Evolutionary conservation across 2,113 vertebrate species (phyloP).

Genomic region (Emydura subglobosa): DNA sequence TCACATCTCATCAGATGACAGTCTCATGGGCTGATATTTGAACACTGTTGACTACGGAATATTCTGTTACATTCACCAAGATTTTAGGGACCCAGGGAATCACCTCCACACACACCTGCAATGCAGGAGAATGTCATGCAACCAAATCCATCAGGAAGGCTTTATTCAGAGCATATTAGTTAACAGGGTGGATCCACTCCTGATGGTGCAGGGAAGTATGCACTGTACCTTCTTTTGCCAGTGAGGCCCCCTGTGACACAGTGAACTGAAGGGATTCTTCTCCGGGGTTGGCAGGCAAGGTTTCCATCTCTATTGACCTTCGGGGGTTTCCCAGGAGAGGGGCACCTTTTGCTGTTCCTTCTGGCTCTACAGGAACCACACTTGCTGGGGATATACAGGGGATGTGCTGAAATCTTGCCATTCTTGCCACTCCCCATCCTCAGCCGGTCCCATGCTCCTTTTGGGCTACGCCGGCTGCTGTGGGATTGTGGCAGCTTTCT

Average conservation of each 20-base stretch:
- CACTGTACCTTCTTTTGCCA: accelerated
- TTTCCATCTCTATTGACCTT: not conserved
- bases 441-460: not conserved
- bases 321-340: not conserved
- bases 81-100: not conserved
- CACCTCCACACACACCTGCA: accelerated
- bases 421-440: not conserved
- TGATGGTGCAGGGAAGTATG: accelerated
- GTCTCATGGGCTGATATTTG: accelerated
- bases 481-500: not conserved
- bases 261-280: accelerated
- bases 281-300: not conserved
- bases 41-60: not conserved
- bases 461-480: not conserved
- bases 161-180: not conserved
- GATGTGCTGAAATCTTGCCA: constrained; percentile 16
- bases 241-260: accelerated
- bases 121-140: accelerated
- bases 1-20: accelerated
- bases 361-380: not conserved
- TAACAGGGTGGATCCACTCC: not conserved
- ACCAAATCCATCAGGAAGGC: accelerated
- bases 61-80: not conserved
- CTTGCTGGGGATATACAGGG: not conserved
- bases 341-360: not conserved